A percentile compares a stretch with the other conserved stretches of the same genome.
Conservation (phyloP, 2,888 invertebrate genomes). For the Colostygia pectinataria region DNA sequence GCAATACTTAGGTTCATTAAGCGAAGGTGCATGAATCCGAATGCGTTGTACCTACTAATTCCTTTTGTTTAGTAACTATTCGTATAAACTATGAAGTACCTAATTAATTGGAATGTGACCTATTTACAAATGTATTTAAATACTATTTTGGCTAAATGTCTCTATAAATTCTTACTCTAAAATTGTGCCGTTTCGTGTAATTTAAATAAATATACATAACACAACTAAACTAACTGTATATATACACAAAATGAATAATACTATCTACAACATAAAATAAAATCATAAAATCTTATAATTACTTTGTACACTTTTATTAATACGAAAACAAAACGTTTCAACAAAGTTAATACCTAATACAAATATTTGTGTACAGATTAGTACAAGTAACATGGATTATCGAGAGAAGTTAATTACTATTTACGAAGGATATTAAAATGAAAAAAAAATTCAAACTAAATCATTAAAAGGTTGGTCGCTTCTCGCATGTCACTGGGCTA, state of each 20-base stretch:
- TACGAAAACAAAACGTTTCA: constrained; percentile 59
- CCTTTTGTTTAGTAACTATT: constrained; percentile 56
- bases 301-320: constrained; percentile 74
- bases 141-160: constrained; percentile 81
- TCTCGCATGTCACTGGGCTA: constrained; percentile 45
- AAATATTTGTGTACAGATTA: constrained; percentile 50
- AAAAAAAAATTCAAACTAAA: constrained; percentile 28
- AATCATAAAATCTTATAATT: constrained; percentile 62
- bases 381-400: constrained; percentile 36
- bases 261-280: constrained; percentile 66
- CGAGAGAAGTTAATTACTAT: constrained; percentile 24
- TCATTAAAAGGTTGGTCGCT: constrained; percentile 29
- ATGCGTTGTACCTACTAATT: constrained; percentile 65
- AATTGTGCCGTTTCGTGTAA: constrained; percentile 75
- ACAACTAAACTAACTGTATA: constrained; percentile 39
- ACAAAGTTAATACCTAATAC: constrained; percentile 51
- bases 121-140: constrained; percentile 74
- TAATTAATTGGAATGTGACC: constrained; percentile 66
- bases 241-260: constrained; percentile 47
- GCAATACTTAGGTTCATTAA: neutral
- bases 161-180: constrained; percentile 74
- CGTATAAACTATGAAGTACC: constrained; percentile 53
- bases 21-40: constrained; percentile 56
- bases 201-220: constrained; percentile 45
- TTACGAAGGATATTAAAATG: constrained; percentile 29